Conservation (phyloP, 2,113 vertebrate genomes). For the Apodemus sylvaticus region DNA sequence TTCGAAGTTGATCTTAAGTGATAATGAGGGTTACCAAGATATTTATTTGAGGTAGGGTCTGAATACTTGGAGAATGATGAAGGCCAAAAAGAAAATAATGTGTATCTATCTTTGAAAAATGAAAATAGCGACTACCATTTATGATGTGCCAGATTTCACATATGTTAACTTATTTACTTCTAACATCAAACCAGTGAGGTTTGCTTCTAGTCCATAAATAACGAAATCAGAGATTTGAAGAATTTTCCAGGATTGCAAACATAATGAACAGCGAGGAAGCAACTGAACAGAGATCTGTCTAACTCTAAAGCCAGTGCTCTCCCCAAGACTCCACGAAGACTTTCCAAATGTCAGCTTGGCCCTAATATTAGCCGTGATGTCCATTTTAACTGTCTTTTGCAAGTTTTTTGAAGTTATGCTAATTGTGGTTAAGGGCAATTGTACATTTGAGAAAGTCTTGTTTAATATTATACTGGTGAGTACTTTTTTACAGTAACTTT, state of each 20-base stretch:
- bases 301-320: conserved; percentile 21
- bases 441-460: background rate
- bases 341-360: conserved; percentile 33
- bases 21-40: conserved; percentile 45
- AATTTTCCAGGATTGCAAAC: conserved; percentile 56
- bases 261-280: conserved; percentile 37
- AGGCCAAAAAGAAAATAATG: conserved; percentile 43
- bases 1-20: conserved; percentile 37
- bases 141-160: conserved; percentile 62
- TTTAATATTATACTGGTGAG: background rate
- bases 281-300: conserved; percentile 30
- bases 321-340: conserved; percentile 1
- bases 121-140: conserved; percentile 55
- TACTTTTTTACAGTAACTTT: background rate
- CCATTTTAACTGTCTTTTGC: conserved; percentile 15
- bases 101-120: background rate
- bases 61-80: conserved; percentile 36
- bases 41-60: conserved; percentile 22
- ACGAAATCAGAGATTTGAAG: conserved; percentile 56
- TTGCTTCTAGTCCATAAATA: conserved; percentile 63
- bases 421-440: background rate
- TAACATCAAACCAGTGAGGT: conserved; percentile 20
- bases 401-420: conserved; percentile 25
- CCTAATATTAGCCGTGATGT: background rate
- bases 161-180: conserved; percentile 64